Conservation (phyloP, 2,888 invertebrate genomes). For the Lymantria monacha region DNA sequence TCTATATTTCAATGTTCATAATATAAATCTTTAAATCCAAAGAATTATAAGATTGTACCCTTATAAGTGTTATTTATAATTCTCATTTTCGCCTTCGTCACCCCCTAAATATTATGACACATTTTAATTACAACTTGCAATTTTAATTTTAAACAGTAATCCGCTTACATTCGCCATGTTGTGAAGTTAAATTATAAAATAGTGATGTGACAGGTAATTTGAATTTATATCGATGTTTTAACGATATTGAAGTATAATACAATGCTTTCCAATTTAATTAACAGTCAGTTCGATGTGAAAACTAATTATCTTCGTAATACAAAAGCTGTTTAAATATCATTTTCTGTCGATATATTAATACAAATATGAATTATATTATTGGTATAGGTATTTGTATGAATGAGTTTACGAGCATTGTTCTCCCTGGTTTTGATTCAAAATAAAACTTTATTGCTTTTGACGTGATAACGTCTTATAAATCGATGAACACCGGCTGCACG, state of each 20-base stretch:
- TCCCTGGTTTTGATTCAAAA: no score
- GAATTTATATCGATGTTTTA: constrained; percentile 17
- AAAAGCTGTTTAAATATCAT: neutral
- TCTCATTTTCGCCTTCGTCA: constrained; percentile 43
- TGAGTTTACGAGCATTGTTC: no score
- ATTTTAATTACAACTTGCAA: constrained; percentile 71
- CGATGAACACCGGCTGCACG: no score
- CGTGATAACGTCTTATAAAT: no score
- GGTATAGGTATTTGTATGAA: no score
- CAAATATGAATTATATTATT: no score
- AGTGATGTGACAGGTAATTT: constrained; percentile 43
- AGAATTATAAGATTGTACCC: constrained; percentile 13
- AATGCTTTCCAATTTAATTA: neutral
- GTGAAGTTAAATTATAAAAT: constrained; percentile 54
- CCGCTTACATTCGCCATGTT: constrained; percentile 61
- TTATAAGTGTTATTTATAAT: constrained; percentile 34
- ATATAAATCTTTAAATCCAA: constrained; percentile 12
- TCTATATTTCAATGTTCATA: neutral
- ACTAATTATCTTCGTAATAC: neutral
- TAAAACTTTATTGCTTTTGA: no score
- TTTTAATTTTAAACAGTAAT: constrained; percentile 75
- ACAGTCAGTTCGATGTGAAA: neutral
- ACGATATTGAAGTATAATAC: neutral
- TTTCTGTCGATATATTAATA: no score
- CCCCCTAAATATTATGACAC: constrained; percentile 69